phyloP scores from a whole-genome alignment of 2,113 vertebrate genomes.

The Phaetusa simplex region DNA sequence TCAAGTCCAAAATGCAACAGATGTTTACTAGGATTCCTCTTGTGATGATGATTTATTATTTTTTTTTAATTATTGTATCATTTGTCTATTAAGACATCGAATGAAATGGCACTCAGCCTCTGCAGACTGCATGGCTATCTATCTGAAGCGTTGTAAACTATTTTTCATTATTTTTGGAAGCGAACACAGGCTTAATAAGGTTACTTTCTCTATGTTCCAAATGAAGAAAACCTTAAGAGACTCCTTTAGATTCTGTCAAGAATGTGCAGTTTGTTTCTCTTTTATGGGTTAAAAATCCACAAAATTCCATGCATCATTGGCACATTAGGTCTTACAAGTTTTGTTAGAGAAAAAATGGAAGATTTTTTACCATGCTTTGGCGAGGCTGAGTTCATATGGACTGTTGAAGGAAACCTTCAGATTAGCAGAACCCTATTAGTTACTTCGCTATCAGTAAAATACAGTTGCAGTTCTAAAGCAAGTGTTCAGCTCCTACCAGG shows the following conservation, averaged over 20 bases:
- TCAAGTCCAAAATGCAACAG: slow-evolving; percentile 29
- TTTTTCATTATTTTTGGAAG: not conserved
- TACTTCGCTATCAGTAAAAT: not conserved
- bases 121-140: not conserved
- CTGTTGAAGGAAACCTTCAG: not conserved
- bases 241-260: not conserved
- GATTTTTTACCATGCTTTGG: not conserved
- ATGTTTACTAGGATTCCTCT: not conserved
- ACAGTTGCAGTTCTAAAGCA: not conserved
- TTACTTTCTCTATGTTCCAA: not conserved
- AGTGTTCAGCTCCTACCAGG: not conserved
- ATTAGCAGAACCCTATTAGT: not conserved
- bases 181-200: not conserved
- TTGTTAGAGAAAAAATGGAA: not conserved
- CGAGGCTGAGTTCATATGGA: not conserved
- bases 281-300: not conserved
- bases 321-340: not conserved
- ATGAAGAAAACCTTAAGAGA: not conserved
- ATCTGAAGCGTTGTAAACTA: not conserved
- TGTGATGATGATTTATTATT: not conserved
- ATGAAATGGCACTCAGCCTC: not conserved
- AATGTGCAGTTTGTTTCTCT: not conserved
- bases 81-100: not conserved
- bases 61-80: not conserved
- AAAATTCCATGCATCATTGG: not conserved